These are phyloP conservation scores for Papilio glaucus DNA, from an alignment of 1,140 invertebrate species.

Conservation along the genomic window DNA sequence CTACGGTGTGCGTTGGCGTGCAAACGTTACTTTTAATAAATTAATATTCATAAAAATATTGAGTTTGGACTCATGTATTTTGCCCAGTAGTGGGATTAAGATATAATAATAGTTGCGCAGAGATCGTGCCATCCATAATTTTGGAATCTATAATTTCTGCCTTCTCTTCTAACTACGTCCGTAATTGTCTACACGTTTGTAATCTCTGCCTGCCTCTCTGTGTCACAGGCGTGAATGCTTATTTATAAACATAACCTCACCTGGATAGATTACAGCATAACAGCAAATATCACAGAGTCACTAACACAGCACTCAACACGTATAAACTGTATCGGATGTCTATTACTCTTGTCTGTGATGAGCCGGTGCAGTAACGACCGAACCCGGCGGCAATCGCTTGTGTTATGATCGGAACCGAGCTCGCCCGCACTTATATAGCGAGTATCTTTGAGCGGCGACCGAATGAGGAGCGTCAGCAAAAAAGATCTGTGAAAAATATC, in stretches of 20 bases:
- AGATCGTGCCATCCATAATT: no score
- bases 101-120: no score
- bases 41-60: no score
- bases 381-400: constrained; percentile 26
- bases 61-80: no score
- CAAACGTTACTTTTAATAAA: no score
- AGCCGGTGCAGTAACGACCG: constrained; percentile 15
- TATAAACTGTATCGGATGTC: constrained; percentile 5
- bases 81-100: no score
- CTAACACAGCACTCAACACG: constrained; percentile 24
- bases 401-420: constrained; percentile 23
- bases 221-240: no score
- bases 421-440: constrained; percentile 28
- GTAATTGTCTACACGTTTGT: no score
- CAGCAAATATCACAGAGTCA: constrained; percentile 9
- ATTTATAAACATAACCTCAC: neutral
- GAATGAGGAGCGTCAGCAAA: constrained; percentile 25
- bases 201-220: no score
- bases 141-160: no score
- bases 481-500: neutral
- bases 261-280: constrained; percentile 30
- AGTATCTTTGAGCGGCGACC: neutral
- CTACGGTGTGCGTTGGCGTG: no score
- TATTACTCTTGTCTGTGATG: neutral
- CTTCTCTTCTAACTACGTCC: no score